Evolutionary conservation across 1,140 invertebrate genomes (phyloP), one percentile per base, ranked within the genome.

Genomic region (Bombus polaris): DNA sequence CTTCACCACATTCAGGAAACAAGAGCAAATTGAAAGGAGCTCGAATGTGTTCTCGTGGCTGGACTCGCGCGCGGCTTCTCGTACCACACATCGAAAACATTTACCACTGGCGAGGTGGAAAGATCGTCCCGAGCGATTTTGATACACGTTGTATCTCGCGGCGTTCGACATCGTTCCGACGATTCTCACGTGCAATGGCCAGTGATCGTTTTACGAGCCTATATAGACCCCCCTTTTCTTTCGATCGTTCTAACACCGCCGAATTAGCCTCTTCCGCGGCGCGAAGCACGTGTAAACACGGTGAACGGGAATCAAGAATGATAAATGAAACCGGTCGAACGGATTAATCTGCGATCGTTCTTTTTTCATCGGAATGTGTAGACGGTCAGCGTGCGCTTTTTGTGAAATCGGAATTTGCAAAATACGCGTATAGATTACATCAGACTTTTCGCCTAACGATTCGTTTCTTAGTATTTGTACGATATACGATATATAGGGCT

Each of bases 1-100:
- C 86, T 88, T 88, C 91, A 81, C 90, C 83, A 85, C 90, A 78
- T 88, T 87, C 77, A 91, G 91, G 90, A 90, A 93, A 93, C 84
- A 89, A 93, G 92, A 93, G 91, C 90, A 92, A 86, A 92, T 87
- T 87, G 82, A 89, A 89, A 39, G 76, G 10, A 35, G 82, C 71
- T 71, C 70, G 70, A 39, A 39, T n/a, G 71, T 32, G 35, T 22
- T 68, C 75, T 66, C 53, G 73, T 35, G 70, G 62, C 6, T 35
- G n/a, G 32, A 66, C 71, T 6, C 32, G 18, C 44, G 9, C 32
- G 9, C 32, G 18, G 28, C 0, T 62, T 25, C 57, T 28, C 57
- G 57, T 59, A 62, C 12, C 59, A n/a, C 10, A 10, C 28, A 13
- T n/a, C 59, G 28, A 62, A 62, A 62, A 62, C 10, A 62, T 62